A percentile compares a stretch with the other conserved stretches of the same genome.
Conservation (phyloP, 2,113 vertebrate species). For the Neoarius graeffei region DNA sequence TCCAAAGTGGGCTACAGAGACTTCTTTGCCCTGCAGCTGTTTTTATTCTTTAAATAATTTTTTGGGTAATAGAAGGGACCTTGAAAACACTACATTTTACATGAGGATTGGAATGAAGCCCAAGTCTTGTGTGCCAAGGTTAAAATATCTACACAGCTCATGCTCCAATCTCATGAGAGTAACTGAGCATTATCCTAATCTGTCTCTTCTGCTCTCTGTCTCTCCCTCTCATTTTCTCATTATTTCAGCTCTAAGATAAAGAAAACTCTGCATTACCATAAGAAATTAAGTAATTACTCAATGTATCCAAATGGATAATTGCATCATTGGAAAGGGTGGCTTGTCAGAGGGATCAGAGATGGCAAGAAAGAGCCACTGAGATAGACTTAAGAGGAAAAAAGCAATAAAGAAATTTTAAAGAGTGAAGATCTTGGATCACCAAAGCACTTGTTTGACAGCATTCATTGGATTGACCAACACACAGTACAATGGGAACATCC, state of each 20-base stretch:
- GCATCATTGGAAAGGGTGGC: constrained; percentile 80
- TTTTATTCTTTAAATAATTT: constrained; percentile 73
- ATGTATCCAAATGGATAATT: constrained; percentile 84
- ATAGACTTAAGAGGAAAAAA: neutral
- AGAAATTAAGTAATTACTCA: constrained; percentile 90
- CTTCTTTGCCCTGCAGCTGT: constrained; percentile 72
- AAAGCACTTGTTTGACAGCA: too few species aligned
- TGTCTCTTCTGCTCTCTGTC: neutral
- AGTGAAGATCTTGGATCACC: neutral
- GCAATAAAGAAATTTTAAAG: neutral
- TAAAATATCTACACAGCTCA: constrained; percentile 69
- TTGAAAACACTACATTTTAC: constrained; percentile 30
- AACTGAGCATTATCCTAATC: constrained; percentile 66
- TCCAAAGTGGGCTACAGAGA: constrained; percentile 68
- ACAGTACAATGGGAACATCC: too few species aligned
- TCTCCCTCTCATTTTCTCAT: constrained; percentile 67
- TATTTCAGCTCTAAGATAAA: constrained; percentile 76
- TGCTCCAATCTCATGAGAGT: constrained; percentile 61
- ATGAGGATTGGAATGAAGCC: constrained; percentile 50
- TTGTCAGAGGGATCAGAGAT: constrained; percentile 73
- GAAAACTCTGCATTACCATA: constrained; percentile 77
- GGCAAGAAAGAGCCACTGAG: neutral
- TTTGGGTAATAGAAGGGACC: constrained; percentile 57
- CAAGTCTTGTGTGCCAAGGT: constrained; percentile 68
- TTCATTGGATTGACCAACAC: too few species aligned